A percentile compares a stretch with the other conserved stretches of the same genome.
phyloP scores from a whole-genome alignment of 2,888 invertebrate species.

The Microplitis deprimator region DNA sequence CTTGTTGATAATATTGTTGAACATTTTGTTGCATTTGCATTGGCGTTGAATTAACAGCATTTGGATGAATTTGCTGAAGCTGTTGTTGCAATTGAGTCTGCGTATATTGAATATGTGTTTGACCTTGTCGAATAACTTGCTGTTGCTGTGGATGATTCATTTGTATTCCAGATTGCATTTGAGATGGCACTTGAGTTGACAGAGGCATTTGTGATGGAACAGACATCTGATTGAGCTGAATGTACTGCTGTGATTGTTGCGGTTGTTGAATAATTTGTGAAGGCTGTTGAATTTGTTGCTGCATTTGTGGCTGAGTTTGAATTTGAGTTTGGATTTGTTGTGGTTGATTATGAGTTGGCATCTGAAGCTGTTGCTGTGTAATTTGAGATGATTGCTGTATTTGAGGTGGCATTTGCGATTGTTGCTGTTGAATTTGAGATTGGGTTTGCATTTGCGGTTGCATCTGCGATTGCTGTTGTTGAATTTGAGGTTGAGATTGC shows the following conservation, averaged over 20 bases:
- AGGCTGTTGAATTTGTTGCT: slow-evolving; percentile 73
- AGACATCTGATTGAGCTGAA: slow-evolving; percentile 74
- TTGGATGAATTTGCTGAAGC: slow-evolving; percentile 67
- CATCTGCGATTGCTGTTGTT: slow-evolving; percentile 42
- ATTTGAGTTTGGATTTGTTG: slow-evolving; percentile 10
- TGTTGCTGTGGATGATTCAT: slow-evolving; percentile 57
- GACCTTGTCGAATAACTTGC: slow-evolving; percentile 52
- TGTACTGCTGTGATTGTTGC: slow-evolving; percentile 73
- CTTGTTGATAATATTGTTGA: slow-evolving; percentile 50
- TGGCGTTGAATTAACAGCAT: slow-evolving; percentile 58
- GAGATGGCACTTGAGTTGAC: slow-evolving; percentile 50
- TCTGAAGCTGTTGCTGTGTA: slow-evolving; percentile 67
- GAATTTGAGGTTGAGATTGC: slow-evolving; percentile 47
- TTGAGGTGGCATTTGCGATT: slow-evolving; percentile 54
- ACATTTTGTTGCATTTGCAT: slow-evolving; percentile 60
- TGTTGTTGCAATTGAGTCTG: slow-evolving; percentile 63
- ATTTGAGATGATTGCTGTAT: slow-evolving; percentile 51
- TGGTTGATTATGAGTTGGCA: slow-evolving; percentile 63
- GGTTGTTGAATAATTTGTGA: slow-evolving; percentile 65
- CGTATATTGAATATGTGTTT: slow-evolving; percentile 51
- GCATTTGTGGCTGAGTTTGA: slow-evolving; percentile 62
- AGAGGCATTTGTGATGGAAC: slow-evolving; percentile 72
- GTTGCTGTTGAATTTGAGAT: slow-evolving; percentile 60
- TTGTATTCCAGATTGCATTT: slow-evolving; percentile 57
- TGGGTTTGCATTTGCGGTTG: slow-evolving; percentile 60